A percentile compares a stretch with the other conserved stretches of the same genome.
phyloP scores from a whole-genome alignment of 2,113 vertebrate genomes.

The Neoarius graeffei region DNA sequence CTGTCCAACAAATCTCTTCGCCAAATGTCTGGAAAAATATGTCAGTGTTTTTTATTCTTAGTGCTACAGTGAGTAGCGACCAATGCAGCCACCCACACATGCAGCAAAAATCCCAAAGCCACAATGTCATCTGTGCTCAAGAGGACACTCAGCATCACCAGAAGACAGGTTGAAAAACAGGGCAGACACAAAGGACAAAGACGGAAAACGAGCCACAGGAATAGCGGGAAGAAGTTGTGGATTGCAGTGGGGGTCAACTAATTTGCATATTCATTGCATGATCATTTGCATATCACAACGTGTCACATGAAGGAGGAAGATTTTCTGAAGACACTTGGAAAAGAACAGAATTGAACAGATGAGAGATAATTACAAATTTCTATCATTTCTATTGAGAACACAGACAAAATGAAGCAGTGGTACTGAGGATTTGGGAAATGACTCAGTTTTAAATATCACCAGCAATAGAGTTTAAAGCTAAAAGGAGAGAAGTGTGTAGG shows the following conservation, averaged over 20 bases:
- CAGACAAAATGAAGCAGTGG: background rate
- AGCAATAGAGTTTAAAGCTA: background rate
- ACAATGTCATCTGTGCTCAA: constrained; percentile 36
- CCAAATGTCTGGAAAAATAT: constrained; percentile 39
- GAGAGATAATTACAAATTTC: background rate
- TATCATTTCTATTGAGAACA: background rate
- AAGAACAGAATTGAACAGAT: background rate
- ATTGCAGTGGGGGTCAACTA: background rate
- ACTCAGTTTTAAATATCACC: background rate
- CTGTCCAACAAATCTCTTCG: background rate
- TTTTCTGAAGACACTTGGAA: background rate
- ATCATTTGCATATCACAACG: background rate
- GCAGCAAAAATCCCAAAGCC: constrained; percentile 36
- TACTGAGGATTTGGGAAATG: background rate
- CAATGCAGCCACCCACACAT: constrained; percentile 33
- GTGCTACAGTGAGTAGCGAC: constrained; percentile 18
- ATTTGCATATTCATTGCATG: background rate
- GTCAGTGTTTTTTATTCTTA: constrained; percentile 20
- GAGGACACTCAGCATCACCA: background rate
- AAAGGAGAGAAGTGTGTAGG: background rate
- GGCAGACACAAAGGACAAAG: constrained; percentile 19
- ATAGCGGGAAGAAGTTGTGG: background rate
- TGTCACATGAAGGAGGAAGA: background rate
- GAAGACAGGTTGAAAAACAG: background rate
- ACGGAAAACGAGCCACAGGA: constrained; percentile 1